Conservation (phyloP, 2,113 vertebrate genomes). For the Muscicapa adusta region DNA sequence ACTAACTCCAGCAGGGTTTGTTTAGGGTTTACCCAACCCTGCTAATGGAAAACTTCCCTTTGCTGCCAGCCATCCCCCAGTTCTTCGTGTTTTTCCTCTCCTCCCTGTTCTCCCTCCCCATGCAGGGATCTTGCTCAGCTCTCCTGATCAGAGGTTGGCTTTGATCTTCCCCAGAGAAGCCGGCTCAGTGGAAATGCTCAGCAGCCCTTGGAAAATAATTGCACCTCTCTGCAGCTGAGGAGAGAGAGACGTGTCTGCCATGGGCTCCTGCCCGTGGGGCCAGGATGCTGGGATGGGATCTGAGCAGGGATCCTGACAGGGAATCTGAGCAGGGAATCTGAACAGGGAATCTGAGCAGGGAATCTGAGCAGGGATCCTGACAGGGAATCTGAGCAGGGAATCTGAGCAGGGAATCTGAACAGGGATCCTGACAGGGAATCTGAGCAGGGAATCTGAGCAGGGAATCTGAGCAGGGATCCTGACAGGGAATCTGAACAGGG, state of each 20-base stretch:
- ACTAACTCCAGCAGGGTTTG: rapidly evolving
- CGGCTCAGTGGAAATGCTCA: background rate
- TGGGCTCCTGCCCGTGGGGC: rapidly evolving
- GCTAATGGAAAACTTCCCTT: background rate
- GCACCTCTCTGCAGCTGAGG: background rate
- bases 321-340: rapidly evolving
- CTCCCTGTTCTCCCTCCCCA: background rate
- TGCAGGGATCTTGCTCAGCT: background rate
- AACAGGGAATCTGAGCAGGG: too few species aligned
- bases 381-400: background rate
- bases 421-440: background rate
- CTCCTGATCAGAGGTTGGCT: background rate
- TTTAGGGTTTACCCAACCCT: background rate
- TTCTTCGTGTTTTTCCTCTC: background rate
- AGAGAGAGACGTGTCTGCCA: background rate
- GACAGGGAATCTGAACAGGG: background rate
- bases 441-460: background rate
- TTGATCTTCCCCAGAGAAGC: conserved; percentile 18
- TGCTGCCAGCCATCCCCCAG: background rate
- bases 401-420: rapidly evolving
- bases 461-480: background rate
- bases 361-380: too few species aligned
- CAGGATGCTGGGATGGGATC: rapidly evolving
- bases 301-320: background rate
- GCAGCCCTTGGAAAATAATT: background rate